Base-by-base conservation (phyloP, 2,113 vertebrate genomes). In the Raphicerus campestris region DNA sequence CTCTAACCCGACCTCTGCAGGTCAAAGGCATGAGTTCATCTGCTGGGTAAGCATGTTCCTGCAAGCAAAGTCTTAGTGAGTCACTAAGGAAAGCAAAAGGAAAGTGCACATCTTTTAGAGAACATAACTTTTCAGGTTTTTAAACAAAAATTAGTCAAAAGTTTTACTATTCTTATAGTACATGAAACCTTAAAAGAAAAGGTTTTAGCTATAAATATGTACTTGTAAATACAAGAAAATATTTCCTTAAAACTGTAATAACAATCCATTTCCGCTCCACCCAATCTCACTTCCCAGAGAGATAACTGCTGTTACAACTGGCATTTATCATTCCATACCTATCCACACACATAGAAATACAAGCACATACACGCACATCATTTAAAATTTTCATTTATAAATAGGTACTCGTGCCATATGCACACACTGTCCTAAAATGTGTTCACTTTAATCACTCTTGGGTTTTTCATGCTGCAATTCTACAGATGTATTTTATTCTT, bases 21-120 rank as follows among this genome's bases (percentile, higher is more conserved):
- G 99, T 99, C 94, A 99, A 99, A 96, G 99, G 99, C 99, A 99
- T 99, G 96, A 99, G 99, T 98, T 99, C 99, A 94, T 99, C 99
- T 28, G 99, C 99, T 97, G 99, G 99, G 97, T 99, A 99, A 0
- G 99, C 99, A 88, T 99, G 99, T 98, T 99, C 99, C 99, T 99
- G 95, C 35, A 45, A 89, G 82, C 98, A 92, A 96, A 97, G 97
- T 89, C n/a, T 53, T 10, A 94, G 7, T 97, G 88, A 97, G 78
- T 97, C 49, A 94, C 70, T 49, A 77, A 89, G 89, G 75, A 96
- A 96, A 87, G 66, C 32, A 66, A 89, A 1, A 61, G 6, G 4
- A 92, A 92, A 90, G 80, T 30, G 91, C 3, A 73, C 24, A 55
- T 32, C 82, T 86, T 39, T 32, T 95, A 81, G 22, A 88, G 26